Evolutionary conservation across 1,140 invertebrate genomes (phyloP).

Genomic region (Cydia splendana): DNA sequence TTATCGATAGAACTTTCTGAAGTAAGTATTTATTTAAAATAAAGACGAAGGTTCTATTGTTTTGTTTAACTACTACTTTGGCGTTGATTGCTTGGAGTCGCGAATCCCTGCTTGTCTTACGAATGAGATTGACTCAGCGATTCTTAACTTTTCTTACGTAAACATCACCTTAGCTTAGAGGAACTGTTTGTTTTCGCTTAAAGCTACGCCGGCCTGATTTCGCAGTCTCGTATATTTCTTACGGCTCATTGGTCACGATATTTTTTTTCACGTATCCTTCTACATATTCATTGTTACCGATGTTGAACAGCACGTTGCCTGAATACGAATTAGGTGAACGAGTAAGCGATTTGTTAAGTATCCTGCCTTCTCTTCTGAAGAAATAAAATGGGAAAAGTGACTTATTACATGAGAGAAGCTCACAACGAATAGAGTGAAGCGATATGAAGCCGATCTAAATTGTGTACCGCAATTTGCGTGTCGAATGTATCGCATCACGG

Average conservation of each 20-base stretch:
- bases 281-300: conserved; percentile 25
- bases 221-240: conserved; percentile 13
- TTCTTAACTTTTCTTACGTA: background rate
- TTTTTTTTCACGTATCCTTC: conserved; percentile 28
- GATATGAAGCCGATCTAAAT: background rate
- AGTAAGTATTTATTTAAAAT: background rate
- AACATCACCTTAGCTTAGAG: conserved; percentile 13
- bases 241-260: conserved; percentile 20
- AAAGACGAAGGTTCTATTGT: background rate
- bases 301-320: conserved; percentile 5
- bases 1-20: background rate
- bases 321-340: conserved; percentile 13
- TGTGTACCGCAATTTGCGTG: background rate
- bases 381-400: background rate
- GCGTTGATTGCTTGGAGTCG: background rate
- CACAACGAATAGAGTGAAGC: background rate
- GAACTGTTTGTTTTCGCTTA: conserved; percentile 23
- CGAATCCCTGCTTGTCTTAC: background rate
- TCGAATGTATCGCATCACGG: conserved; percentile 11
- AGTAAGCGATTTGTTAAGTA: conserved; percentile 7
- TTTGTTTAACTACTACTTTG: background rate
- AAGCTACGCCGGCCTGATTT: conserved; percentile 11
- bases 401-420: background rate
- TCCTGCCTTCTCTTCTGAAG: background rate
- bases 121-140: conserved; percentile 4